A percentile compares a stretch with the other conserved stretches of the same genome.
phyloP scores from a whole-genome alignment of 2,113 vertebrate species.

The Calidris pygmaea region DNA sequence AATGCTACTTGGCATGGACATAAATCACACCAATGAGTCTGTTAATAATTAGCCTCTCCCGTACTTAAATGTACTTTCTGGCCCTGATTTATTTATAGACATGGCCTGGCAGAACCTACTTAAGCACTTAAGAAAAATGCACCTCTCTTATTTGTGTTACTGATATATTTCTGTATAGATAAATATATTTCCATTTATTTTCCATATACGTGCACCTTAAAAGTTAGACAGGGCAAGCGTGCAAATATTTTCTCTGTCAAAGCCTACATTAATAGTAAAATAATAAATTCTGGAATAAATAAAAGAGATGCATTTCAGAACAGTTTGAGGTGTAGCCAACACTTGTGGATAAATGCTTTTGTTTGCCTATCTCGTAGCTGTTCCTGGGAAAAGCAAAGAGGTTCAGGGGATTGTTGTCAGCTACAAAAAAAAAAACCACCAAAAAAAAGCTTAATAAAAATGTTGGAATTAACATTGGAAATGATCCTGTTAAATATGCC shows the following conservation, averaged over 20 bases:
- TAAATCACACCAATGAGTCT: background rate
- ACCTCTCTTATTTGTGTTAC: background rate
- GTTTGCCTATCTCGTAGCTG: background rate
- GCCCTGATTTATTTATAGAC: background rate
- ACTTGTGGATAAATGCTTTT: background rate
- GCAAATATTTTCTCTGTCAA: background rate
- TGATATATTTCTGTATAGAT: background rate
- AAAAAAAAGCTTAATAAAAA: background rate
- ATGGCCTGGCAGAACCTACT: background rate
- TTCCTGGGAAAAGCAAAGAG: background rate
- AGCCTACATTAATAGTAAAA: background rate
- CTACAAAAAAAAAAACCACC: background rate
- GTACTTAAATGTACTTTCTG: background rate
- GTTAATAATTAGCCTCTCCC: background rate
- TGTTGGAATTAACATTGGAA: background rate
- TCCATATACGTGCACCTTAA: background rate
- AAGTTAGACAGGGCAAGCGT: background rate
- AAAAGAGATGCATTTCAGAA: background rate
- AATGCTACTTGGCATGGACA: background rate
- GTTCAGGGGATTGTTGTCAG: background rate
- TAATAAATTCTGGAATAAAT: background rate
- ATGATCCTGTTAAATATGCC: background rate
- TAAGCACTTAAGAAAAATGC: background rate
- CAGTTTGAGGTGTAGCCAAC: background rate
- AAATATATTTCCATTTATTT: background rate